A percentile compares a stretch with the other conserved stretches of the same genome.
phyloP scores from a whole-genome alignment of 37 sponge, comb jelly and placozoan species.

The Lycopodina hypogea region DNA sequence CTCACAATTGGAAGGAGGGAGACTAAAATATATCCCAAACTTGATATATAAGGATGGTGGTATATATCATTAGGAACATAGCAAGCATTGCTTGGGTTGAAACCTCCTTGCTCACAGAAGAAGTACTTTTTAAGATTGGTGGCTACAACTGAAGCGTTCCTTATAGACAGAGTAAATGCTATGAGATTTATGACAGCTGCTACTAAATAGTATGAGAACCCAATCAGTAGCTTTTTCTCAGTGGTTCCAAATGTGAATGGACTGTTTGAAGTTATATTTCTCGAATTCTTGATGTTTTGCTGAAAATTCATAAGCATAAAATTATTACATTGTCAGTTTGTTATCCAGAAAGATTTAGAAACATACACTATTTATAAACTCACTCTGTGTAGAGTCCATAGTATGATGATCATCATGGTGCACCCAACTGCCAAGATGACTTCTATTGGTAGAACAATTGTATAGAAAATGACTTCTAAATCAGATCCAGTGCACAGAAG shows the following conservation, averaged over 20 bases:
- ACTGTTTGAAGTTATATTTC: too few species aligned
- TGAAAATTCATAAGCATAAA: too few species aligned
- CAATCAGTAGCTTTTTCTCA: neutral
- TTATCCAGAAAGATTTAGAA: too few species aligned
- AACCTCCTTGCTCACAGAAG: slow-evolving; percentile 7
- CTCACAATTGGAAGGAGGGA: slow-evolving; percentile 19
- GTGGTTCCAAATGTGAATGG: slow-evolving; percentile 7
- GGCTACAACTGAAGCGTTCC: neutral
- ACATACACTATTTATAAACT: neutral
- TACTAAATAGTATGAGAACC: neutral
- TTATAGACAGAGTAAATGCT: neutral
- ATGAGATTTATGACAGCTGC: neutral
- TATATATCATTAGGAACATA: neutral
- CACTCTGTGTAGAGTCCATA: slow-evolving; percentile 14
- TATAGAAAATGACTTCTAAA: slow-evolving; percentile 22
- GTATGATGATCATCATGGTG: slow-evolving; percentile 12
- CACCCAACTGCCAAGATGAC: slow-evolving; percentile 19
- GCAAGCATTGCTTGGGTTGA: neutral
- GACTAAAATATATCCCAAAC: neutral
- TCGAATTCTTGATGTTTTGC: too few species aligned
- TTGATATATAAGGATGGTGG: neutral
- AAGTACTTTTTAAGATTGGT: neutral
- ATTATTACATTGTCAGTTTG: too few species aligned
- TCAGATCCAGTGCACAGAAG: neutral
- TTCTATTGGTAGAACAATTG: slow-evolving; percentile 5